Percentiles rank a stretch among this genome's conserved stretches.
These are phyloP conservation scores for Cepaea nemoralis DNA, from an alignment of 1,140 invertebrate genomes.

Conservation along the genomic window DNA sequence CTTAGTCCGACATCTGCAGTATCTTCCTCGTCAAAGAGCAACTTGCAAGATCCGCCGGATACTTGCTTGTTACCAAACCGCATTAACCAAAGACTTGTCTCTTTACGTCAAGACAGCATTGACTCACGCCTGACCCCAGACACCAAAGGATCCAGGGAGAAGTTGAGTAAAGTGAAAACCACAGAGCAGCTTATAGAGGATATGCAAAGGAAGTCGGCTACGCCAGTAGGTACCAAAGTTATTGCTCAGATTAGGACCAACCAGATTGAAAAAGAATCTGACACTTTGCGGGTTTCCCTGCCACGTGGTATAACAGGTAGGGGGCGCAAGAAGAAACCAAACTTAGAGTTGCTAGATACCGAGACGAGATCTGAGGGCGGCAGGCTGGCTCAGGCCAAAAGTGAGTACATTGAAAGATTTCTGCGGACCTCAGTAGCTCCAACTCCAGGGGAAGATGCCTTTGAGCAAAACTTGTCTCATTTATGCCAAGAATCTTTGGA, in stretches of 20 bases:
- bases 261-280: constrained; percentile 69
- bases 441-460: constrained; percentile 54
- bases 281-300: constrained; percentile 57
- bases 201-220: constrained; percentile 78
- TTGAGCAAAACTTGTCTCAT: constrained; percentile 54
- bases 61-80: constrained; percentile 6
- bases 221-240: constrained; percentile 66
- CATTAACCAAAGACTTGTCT: constrained; percentile 13
- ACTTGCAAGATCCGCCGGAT: constrained; percentile 5
- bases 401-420: constrained; percentile 76
- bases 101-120: constrained; percentile 37
- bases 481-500: constrained; percentile 31
- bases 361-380: constrained; percentile 53
- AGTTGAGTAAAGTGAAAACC: constrained; percentile 82
- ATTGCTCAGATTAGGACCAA: constrained; percentile 68
- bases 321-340: constrained; percentile 52
- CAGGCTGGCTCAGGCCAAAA: constrained; percentile 72
- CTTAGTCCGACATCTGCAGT: background rate
- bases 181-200: constrained; percentile 86
- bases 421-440: constrained; percentile 69
- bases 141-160: constrained; percentile 35
- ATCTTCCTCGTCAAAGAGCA: constrained; percentile 22
- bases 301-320: constrained; percentile 63
- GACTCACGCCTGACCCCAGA: constrained; percentile 39
- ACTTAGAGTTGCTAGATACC: constrained; percentile 37